phyloP scores from a whole-genome alignment of 2,888 invertebrate species.

The Hoplodrina ambigua region DNA sequence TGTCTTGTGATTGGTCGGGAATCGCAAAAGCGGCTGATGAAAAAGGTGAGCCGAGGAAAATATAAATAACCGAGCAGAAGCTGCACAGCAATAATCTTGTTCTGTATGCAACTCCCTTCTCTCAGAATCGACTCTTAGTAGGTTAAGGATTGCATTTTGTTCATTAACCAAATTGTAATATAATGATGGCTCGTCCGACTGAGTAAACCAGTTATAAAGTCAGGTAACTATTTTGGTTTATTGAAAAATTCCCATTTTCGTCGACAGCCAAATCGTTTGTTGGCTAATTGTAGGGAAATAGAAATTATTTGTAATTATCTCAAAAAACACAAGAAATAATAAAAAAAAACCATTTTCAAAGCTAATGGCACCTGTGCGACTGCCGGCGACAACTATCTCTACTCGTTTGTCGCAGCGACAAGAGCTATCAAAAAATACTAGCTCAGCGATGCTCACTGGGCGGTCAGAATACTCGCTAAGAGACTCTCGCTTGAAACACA shows the following conservation, averaged over 20 bases:
- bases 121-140: conserved; percentile 30
- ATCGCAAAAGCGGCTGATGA: not conserved
- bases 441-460: too few species aligned
- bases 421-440: too few species aligned
- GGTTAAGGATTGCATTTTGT: conserved; percentile 17
- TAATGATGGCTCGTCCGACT: not conserved
- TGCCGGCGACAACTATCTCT: too few species aligned
- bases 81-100: conserved; percentile 1
- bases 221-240: not conserved
- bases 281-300: too few species aligned
- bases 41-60: not conserved
- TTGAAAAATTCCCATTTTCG: not conserved
- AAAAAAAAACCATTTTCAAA: too few species aligned
- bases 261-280: not conserved
- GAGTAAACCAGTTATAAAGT: not conserved
- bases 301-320: too few species aligned
- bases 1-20: not conserved
- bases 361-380: too few species aligned
- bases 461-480: too few species aligned
- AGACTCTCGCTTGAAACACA: too few species aligned
- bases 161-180: not conserved
- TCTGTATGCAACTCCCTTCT: conserved; percentile 21
- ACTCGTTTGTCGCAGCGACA: too few species aligned
- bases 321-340: too few species aligned
- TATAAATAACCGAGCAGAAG: not conserved